Evolutionary conservation across 1,140 invertebrate species (phyloP), one percentile per base, ranked within the genome.

Genomic region (Dinoponera quadriceps): DNA sequence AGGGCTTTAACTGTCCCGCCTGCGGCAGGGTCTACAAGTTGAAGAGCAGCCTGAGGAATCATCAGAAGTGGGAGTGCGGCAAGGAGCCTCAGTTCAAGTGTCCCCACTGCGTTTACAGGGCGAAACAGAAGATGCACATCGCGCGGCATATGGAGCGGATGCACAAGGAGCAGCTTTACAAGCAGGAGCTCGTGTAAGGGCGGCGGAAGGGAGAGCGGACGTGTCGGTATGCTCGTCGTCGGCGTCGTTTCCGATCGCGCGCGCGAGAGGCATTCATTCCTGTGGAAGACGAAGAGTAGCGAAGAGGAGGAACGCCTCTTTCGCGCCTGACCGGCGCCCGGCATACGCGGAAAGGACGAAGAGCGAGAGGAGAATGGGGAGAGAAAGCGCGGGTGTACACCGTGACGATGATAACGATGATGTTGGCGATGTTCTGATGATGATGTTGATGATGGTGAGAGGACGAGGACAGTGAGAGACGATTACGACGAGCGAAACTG

Each of bases 51-150:
- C 94, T 98, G 90, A 95, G 97, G 27, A 98, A 97, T 91, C 97
- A 98, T 91, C 97, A 97, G 94, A 97, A 98, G 92, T 98, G 97
- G 97, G 97, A 98, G 92, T 98, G 97, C 92, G 97, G 97, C 85
- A 97, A 97, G 93, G 97, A 97, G 92, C 97, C 97, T 1, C 97
- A 97, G 91, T 97, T 97, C 91, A 96, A 97, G 88, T 97, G 97
- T 93, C 96, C 96, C 5, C 97, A 97, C 93, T 97, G 97, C 92
- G 96, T 97, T 13, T 97, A 97, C 92, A 95, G 96, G 82, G 97
- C 97, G 85, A 97, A 97, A 91, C 97, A 97, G 91, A 97, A 97
- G 94, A 97, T 97, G 96, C 97, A 97, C 93, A 97, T 98, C 90
- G 97, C 96, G 51, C 96, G 97, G 65, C 97, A 98, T 92, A 97